Percentiles rank a stretch among this genome's conserved stretches.
phyloP scores from a whole-genome alignment of 2,888 invertebrate genomes.

The Acrobasis repandana region DNA sequence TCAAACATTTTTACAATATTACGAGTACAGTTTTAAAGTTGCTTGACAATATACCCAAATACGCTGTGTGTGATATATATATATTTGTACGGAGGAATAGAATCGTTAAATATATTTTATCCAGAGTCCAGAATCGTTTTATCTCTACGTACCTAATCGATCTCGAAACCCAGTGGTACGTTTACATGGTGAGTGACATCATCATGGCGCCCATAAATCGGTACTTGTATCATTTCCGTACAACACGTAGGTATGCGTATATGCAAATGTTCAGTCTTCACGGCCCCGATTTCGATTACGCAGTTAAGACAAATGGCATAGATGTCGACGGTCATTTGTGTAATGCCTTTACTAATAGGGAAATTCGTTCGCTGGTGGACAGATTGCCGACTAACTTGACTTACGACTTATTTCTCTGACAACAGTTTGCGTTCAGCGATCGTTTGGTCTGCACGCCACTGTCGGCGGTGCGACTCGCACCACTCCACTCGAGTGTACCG shows the following conservation, averaged over 20 bases:
- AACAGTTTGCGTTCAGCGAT: conserved; percentile 64
- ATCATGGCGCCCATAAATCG: neutral
- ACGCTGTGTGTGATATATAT: no score
- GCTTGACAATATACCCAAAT: no score
- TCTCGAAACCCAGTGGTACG: no score
- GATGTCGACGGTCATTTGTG: conserved; percentile 54
- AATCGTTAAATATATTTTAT: no score
- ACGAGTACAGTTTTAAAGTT: no score
- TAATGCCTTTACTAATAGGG: conserved; percentile 63
- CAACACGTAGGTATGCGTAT: conserved; percentile 23
- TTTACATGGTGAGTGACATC: neutral
- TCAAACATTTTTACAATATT: no score
- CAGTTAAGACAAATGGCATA: conserved; percentile 56
- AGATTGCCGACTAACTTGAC: conserved; percentile 40
- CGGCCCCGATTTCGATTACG: conserved; percentile 55
- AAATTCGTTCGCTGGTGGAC: conserved; percentile 58
- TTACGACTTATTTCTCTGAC: conserved; percentile 32
- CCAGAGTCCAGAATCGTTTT: no score
- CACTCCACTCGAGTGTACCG: conserved; percentile 12
- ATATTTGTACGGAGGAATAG: no score
- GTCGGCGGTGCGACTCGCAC: conserved; percentile 25
- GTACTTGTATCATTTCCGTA: neutral
- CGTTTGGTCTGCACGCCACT: conserved; percentile 56
- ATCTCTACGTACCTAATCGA: no score
- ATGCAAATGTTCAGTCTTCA: conserved; percentile 41